Base-by-base conservation (phyloP, 2,888 invertebrate genomes). In the Heliconius erato region DNA sequence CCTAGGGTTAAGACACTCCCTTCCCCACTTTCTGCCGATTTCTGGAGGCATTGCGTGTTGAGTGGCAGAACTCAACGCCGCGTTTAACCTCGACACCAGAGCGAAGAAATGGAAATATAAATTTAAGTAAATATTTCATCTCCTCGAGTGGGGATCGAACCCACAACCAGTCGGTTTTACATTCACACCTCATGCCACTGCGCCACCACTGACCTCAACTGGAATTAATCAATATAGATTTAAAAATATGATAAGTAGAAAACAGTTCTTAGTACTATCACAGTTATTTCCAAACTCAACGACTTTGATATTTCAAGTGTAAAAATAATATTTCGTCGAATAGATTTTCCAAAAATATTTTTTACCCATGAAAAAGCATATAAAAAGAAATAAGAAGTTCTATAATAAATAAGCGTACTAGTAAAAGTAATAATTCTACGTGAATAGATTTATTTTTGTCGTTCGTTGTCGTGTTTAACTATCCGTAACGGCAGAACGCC, bases 401-500 rank as follows among this genome's bases (percentile, higher is more conserved):
- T 26, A 35, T 35, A 76, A 76, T 76, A 76, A 76, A 76, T 63
- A 76, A 63, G n/a, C 14, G 63, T n/a, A 40, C 59, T 76, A 63
- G 59, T 63, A 59, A 63, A 76, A 76, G 35, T 35, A 76, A 76
- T 76, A 76, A 76, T 76, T 76, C 63, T 40, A 63, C 32, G n/a
- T 35, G 63, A 63, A 76, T 76, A 63, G 35, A 76, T 63, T 76
- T 35, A 76, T 63, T 76, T 76, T 63, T 76, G 63, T 76, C 76
- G 63, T 76, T 76, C 63, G 3, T 76, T 40, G 76, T 63, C 76
- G 5, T 40, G 76, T 76, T 63, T 63, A 76, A 76, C 63, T 76
- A 63, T 76, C 76, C 63, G 76, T 76, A n/a, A 63, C 44, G 35
- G 23, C 35, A 35, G 63, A 63, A 63, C 35, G 59, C 76, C 76